These are phyloP conservation scores for Cricetomys ansorgei DNA, from an alignment of 2,113 vertebrate species.

Conservation along the genomic window DNA sequence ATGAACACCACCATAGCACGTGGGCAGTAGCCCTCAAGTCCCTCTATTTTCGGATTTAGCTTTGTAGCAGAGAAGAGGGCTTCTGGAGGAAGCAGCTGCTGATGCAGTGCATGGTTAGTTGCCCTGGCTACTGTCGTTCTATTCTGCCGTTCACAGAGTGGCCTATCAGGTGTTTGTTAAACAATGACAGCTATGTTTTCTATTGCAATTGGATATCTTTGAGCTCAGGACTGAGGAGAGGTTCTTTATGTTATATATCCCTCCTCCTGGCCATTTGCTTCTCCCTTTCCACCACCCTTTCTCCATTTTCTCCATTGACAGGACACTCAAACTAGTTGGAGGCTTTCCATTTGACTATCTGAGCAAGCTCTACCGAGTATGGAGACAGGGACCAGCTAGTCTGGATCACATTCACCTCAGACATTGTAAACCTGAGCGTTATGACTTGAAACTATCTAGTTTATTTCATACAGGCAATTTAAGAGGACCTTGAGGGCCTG, in stretches of 20 bases:
- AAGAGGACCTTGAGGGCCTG: neutral
- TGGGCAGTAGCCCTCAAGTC: neutral
- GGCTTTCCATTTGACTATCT: constrained; percentile 51
- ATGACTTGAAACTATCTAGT: neutral
- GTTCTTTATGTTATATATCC: neutral
- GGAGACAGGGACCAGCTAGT: neutral
- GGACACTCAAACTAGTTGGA: constrained; percentile 92
- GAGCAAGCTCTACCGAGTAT: neutral
- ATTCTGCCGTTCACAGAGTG: constrained; percentile 93
- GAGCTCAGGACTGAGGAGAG: neutral
- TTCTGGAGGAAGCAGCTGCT: constrained; percentile 88
- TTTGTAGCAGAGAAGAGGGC: constrained; percentile 83
- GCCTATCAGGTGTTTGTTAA: constrained; percentile 93
- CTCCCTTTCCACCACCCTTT: constrained; percentile 71
- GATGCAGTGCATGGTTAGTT: constrained; percentile 91
- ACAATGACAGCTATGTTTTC: constrained; percentile 85
- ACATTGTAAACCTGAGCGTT: neutral
- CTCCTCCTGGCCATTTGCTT: neutral
- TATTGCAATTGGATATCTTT: neutral
- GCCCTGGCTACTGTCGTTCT: constrained; percentile 76
- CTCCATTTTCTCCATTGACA: constrained; percentile 85
- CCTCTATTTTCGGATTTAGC: constrained; percentile 89
- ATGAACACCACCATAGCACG: neutral
- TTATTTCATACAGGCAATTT: neutral
- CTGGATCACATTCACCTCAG: neutral